Percentiles rank a stretch among this genome's conserved stretches.
Conservation (phyloP, 2,797 vertebrate species). For the Sciaenops ocellatus region DNA sequence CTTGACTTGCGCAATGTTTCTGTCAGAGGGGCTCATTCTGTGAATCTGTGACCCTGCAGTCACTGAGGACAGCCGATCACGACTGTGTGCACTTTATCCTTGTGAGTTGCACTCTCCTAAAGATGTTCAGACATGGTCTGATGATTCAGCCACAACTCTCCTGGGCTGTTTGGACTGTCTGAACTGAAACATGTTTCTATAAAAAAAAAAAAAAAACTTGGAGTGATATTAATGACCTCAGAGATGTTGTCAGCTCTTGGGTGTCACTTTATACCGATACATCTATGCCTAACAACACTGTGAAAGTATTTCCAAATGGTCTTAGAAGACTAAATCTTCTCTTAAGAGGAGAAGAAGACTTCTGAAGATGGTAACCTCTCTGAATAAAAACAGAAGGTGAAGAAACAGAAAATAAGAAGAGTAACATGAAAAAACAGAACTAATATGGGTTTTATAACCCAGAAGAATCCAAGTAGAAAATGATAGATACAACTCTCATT, state of each 20-base stretch:
- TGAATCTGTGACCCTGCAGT: constrained; percentile 40
- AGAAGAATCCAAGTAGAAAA: neutral
- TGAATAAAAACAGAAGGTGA: neutral
- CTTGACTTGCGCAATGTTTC: constrained; percentile 52
- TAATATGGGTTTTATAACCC: neutral
- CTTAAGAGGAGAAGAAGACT: constrained; percentile 3
- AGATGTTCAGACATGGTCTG: constrained; percentile 53
- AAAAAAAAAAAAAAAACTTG: constrained; percentile 2
- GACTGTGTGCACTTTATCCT: constrained; percentile 36
- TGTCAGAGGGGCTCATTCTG: constrained; percentile 32
- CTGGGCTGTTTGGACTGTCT: constrained; percentile 15
- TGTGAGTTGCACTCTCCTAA: constrained; percentile 35
- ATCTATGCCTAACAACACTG: neutral
- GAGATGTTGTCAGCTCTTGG: constrained; percentile 20
- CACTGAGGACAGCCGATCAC: constrained; percentile 51
- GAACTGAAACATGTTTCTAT: constrained; percentile 1
- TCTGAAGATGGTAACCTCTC: neutral
- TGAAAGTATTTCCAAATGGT: constrained; percentile 9
- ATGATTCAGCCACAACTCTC: constrained; percentile 42
- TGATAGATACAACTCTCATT: constrained; percentile 13
- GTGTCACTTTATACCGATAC: constrained; percentile 14
- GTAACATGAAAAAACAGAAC: neutral
- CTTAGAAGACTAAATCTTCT: neutral
- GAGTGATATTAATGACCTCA: constrained; percentile 28
- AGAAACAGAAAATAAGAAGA: constrained; percentile 7